phyloP scores from a whole-genome alignment of 2,888 invertebrate genomes.

The Pasiphila rectangulata region DNA sequence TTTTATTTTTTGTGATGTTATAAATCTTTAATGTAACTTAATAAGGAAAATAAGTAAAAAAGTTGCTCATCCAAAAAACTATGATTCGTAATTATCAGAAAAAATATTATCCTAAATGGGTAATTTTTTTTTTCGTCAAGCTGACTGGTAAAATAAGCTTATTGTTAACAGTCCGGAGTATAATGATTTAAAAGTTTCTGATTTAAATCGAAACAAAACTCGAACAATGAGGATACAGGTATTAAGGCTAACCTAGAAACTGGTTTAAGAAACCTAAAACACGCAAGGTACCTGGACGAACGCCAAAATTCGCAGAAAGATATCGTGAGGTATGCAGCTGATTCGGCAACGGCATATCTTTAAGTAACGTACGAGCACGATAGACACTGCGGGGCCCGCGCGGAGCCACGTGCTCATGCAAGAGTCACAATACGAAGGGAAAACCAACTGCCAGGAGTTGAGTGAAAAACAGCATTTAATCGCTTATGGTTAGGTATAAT shows the following conservation, averaged over 20 bases:
- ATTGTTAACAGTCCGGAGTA: too few species aligned
- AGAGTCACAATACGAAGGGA: neutral
- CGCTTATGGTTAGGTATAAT: neutral
- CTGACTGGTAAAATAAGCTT: too few species aligned
- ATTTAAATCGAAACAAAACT: too few species aligned
- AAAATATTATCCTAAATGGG: too few species aligned
- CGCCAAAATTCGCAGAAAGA: constrained; percentile 11
- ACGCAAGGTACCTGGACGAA: constrained; percentile 6
- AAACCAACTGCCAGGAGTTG: neutral
- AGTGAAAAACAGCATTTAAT: neutral
- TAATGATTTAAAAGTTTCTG: too few species aligned
- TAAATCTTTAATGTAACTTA: too few species aligned
- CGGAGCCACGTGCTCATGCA: neutral
- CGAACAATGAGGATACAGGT: neutral
- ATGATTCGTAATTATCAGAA: too few species aligned
- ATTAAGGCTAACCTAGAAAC: neutral
- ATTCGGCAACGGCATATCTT: constrained; percentile 6
- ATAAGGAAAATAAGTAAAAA: too few species aligned
- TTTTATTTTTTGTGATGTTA: too few species aligned
- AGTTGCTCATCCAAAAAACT: too few species aligned
- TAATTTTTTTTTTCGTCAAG: too few species aligned
- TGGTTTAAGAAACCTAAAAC: constrained; percentile 4
- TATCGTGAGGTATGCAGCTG: neutral
- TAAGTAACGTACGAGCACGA: constrained; percentile 2
- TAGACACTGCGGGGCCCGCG: constrained; percentile 2